Evolutionary conservation across 2,888 invertebrate genomes (phyloP), one percentile per base, ranked within the genome.

Genomic region (Leptopterna dolabrata): DNA sequence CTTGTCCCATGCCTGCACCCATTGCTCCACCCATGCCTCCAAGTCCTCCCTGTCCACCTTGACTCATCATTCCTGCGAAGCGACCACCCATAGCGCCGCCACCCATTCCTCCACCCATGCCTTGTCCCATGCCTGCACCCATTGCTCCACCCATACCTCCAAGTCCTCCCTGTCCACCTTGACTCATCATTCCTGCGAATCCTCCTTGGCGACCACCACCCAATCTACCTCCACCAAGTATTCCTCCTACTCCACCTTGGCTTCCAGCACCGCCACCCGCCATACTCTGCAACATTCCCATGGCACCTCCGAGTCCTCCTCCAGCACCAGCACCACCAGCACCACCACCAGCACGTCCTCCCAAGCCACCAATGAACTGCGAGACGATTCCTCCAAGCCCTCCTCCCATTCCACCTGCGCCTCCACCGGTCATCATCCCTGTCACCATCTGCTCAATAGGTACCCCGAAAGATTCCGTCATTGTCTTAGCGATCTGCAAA

Each of bases 1-100:
- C 45, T 19, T 90, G 88, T 89, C 89, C 89, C 88, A 90, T 88
- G 90, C 90, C 90, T 89, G 76, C 87, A 24, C 51, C 70, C 19
- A 13, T 14, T 29, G 51, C 14, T 43, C 55, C 90, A 89, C 89
- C 90, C 88, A 89, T 88, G 87, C 89, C 90, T 89, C 88, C 90
- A 90, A 89, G 89, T n/a, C 51, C 51, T n/a, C 16, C n/a, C 9
- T 36, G 36, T 2, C 2, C 36, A 36, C 7, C 7, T 7, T 36
- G 36, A 36, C 4, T 7, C 36, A 36, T 36, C 36, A 36, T 36
- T 36, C 7, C 36, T 36, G 24, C 2, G 24, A 16, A 16, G 16
- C 55, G n/a, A 16, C 16, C 19, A 3, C 2, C 55, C 16, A 16
- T 7, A 19, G 19, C 51, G 51, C 14, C 6, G 6, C 51, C 51